Percentiles rank a stretch among this genome's conserved stretches.
These are phyloP conservation scores for Tetanocera ferruginea DNA, from an alignment of 2,888 invertebrate species.

Conservation along the genomic window DNA sequence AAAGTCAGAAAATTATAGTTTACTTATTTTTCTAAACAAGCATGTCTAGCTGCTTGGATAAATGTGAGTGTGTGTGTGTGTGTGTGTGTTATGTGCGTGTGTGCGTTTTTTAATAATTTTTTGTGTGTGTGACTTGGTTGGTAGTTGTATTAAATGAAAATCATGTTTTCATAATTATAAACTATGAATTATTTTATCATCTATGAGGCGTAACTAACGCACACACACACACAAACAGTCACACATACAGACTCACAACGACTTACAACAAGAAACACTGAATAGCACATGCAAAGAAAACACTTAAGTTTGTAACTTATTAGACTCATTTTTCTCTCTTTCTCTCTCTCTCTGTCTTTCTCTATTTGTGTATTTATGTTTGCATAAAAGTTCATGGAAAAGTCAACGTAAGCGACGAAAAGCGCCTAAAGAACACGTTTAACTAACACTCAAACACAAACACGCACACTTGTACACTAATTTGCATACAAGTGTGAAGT, in stretches of 20 bases:
- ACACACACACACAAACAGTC: conserved; percentile 52
- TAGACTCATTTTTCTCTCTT: background rate
- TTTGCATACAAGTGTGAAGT: conserved; percentile 16
- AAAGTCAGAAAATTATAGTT: background rate
- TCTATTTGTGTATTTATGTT: background rate
- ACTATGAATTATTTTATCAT: conserved; percentile 60
- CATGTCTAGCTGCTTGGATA: background rate
- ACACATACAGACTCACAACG: conserved; percentile 21
- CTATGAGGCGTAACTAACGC: conserved; percentile 8
- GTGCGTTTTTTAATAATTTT: background rate
- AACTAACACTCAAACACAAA: conserved; percentile 42
- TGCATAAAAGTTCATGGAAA: background rate
- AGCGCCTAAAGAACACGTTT: conserved; percentile 12
- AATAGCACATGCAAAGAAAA: conserved; percentile 29
- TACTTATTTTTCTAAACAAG: background rate
- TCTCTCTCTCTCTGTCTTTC: background rate
- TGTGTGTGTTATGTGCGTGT: background rate
- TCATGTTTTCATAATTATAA: conserved; percentile 62
- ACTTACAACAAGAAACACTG: background rate
- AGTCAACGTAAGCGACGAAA: background rate
- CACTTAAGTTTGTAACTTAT: background rate
- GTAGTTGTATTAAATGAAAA: conserved; percentile 53
- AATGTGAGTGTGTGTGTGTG: background rate
- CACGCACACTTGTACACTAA: conserved; percentile 29
- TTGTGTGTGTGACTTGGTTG: background rate